Conservation (phyloP, 2,797 vertebrate species). For the Halcyon badia region DNA sequence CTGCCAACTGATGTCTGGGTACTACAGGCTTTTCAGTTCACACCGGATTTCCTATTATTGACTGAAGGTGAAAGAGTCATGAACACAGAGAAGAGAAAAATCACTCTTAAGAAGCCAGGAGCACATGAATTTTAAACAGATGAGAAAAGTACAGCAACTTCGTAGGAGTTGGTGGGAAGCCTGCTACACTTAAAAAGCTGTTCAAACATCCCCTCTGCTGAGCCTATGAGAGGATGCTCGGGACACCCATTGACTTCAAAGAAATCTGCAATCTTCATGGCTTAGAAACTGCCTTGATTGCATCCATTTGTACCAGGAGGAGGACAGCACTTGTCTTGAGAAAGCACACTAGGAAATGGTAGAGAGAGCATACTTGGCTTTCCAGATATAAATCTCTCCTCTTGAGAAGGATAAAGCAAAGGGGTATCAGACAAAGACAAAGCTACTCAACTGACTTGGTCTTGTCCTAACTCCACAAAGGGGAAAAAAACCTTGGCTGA, state of each 20-base stretch:
- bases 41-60: not conserved
- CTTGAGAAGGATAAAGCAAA: not conserved
- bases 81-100: not conserved
- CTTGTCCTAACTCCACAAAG: not conserved
- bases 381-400: not conserved
- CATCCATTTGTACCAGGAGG: not conserved
- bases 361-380: not conserved
- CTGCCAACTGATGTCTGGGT: not conserved
- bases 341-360: not conserved
- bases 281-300: not conserved
- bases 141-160: not conserved
- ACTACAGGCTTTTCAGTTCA: not conserved
- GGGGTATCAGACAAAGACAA: not conserved
- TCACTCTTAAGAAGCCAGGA: not conserved
- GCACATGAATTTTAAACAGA: constrained; percentile 23
- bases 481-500: not conserved
- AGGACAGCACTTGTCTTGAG: not conserved
- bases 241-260: constrained; percentile 32
- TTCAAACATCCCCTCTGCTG: constrained; percentile 20
- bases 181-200: not conserved
- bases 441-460: not conserved
- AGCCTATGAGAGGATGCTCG: constrained; percentile 3
- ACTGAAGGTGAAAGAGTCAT: not conserved
- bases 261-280: not conserved
- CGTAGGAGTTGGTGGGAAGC: not conserved